Base-by-base conservation (phyloP, 2,113 vertebrate species). In the Dasyornis broadbenti region DNA sequence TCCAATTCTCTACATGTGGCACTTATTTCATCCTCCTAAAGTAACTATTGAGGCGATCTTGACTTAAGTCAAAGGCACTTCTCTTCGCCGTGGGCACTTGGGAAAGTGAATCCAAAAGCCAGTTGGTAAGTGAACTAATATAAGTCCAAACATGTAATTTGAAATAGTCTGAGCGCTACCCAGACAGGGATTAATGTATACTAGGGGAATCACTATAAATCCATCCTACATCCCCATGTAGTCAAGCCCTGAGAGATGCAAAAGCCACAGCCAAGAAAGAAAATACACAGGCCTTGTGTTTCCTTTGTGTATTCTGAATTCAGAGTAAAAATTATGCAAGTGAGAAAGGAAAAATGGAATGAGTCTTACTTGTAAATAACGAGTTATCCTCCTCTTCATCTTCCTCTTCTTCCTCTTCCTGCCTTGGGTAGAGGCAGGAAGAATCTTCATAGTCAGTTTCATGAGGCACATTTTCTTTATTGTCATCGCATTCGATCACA, bases 391-490 rank as follows among this genome's bases (percentile, higher is more conserved):
- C 99, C 7, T 99, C 99, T 4, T 99, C 99, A 0, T 99, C 99
- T 19, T 99, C 98, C 2, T 99, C 99, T 11, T 98, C 99, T 1
- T 99, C 99, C 10, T 99, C 99, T 13, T 99, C 98, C 75, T 99
- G 99, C 39, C 99, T 98, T 57, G 98, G 97, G 89, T 99, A 99
- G 83, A 99, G 98, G 97, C 99, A 98, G 95, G 99, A 98, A 90
- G 99, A 98, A 87, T 99, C 99, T 97, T 99, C 99, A 6, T 99
- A 99, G 97, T 99, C 98, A 0, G 98, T 97, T 96, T 99, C 99
- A 60, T 98, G 98, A 97, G 99, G 99, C 98, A 99, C 98, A 97
- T 99, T 99, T 98, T 99, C 99, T 97, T 99, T 99, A 98, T 99
- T 99, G 65, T 99, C 99, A 94, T 99, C 99, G 15, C 99, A 99